phyloP scores from a whole-genome alignment of 2,797 vertebrate genomes.

The Podarcis siculus region DNA sequence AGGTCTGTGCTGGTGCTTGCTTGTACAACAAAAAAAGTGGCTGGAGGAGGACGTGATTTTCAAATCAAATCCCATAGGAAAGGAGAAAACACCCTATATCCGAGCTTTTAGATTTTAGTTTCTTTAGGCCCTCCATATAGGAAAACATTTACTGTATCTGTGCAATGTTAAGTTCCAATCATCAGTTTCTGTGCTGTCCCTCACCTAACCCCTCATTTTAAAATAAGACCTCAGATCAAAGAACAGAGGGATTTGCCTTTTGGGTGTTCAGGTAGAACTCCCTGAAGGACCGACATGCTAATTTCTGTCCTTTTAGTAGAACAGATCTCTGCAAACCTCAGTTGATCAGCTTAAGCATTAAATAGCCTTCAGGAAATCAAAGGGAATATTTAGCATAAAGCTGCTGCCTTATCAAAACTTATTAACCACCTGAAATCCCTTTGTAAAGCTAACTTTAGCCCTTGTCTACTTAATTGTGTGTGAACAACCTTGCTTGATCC shows the following conservation, averaged over 20 bases:
- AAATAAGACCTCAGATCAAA: neutral
- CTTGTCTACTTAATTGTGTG: neutral
- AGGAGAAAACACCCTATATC: neutral
- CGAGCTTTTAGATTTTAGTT: neutral
- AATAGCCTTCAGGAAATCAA: neutral
- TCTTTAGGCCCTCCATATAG: neutral
- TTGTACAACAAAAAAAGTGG: neutral
- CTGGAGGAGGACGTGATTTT: neutral
- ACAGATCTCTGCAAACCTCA: neutral
- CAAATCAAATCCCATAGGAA: neutral
- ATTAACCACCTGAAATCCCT: neutral
- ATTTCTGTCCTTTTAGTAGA: neutral
- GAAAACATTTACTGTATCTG: neutral
- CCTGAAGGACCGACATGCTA: neutral
- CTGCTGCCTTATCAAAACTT: slow-evolving; percentile 3
- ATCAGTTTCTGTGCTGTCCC: neutral
- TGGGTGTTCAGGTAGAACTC: neutral
- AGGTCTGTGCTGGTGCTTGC: no score
- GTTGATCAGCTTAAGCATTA: neutral
- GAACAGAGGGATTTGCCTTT: neutral
- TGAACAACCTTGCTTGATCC: neutral
- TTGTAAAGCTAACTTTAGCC: slow-evolving; percentile 7
- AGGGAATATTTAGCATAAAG: slow-evolving; percentile 19
- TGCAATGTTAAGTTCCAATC: neutral
- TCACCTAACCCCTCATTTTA: neutral